Conservation (phyloP, 2,888 invertebrate genomes). For the Dasysyrphus albostriatus region DNA sequence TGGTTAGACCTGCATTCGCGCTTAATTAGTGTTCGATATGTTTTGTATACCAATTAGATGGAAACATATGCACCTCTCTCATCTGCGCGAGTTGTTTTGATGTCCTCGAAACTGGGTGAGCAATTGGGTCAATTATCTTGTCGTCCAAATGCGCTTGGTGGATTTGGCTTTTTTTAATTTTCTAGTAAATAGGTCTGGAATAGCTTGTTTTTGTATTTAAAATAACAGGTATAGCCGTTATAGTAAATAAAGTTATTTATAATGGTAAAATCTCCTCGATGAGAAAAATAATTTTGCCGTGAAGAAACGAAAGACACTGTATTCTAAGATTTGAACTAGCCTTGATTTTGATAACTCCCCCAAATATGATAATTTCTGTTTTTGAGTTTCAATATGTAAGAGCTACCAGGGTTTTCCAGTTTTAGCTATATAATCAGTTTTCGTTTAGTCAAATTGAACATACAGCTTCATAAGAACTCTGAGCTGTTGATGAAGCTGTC, state of each 20-base stretch:
- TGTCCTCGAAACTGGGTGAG: conserved; percentile 54
- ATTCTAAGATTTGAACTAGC: too few species aligned
- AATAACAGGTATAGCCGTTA: background rate
- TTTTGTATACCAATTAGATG: conserved; percentile 67
- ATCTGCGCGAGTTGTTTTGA: conserved; percentile 33
- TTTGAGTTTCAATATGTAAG: too few species aligned
- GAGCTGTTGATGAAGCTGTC: too few species aligned
- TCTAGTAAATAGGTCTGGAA: background rate
- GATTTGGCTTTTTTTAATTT: background rate
- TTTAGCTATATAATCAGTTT: too few species aligned
- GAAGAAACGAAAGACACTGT: too few species aligned
- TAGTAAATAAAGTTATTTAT: background rate
- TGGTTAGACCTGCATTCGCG: conserved; percentile 17
- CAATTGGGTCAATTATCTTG: conserved; percentile 73
- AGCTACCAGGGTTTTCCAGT: too few species aligned
- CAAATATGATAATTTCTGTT: too few species aligned
- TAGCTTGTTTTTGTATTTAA: background rate
- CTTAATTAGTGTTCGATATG: conserved; percentile 72
- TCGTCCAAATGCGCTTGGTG: conserved; percentile 47
- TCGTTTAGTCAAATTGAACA: too few species aligned
- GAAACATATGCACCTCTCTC: background rate
- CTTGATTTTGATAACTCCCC: too few species aligned
- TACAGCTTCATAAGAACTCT: too few species aligned
- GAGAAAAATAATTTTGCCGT: too few species aligned
- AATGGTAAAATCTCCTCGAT: too few species aligned